These are phyloP conservation scores for Cataglyphis livida DNA, from an alignment of 2,888 invertebrate genomes.

Conservation along the genomic window DNA sequence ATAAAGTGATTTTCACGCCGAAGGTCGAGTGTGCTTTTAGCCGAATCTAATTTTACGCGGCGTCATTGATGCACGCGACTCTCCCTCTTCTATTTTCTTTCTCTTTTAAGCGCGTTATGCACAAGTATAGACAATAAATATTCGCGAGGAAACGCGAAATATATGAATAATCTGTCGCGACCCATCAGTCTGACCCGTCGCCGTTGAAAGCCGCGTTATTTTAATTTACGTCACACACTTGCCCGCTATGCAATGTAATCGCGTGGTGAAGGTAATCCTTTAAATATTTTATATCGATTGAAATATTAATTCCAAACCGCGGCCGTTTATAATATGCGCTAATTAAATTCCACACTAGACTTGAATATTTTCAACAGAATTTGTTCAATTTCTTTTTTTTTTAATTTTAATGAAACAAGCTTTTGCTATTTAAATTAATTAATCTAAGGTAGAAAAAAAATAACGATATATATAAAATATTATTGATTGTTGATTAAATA, in stretches of 20 bases:
- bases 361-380: background rate
- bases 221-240: constrained; percentile 30
- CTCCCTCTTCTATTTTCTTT: background rate
- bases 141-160: background rate
- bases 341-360: constrained; percentile 29
- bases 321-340: constrained; percentile 10
- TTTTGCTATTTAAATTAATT: background rate
- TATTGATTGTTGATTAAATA: background rate
- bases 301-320: constrained; percentile 36
- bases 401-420: background rate
- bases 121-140: constrained; percentile 3
- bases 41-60: constrained; percentile 42
- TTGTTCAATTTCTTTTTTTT: constrained; percentile 17
- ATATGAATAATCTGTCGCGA: constrained; percentile 13
- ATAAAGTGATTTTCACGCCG: constrained; percentile 15
- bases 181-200: background rate
- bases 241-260: background rate
- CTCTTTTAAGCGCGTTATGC: background rate
- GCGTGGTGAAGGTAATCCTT: constrained; percentile 18
- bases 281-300: constrained; percentile 35
- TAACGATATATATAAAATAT: background rate
- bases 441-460: background rate
- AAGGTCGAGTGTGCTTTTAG: constrained; percentile 15
- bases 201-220: constrained; percentile 17
- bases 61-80: constrained; percentile 19